A percentile compares a stretch with the other conserved stretches of the same genome.
Evolutionary conservation across 2,797 vertebrate genomes (phyloP).

Genomic region (Petrocephalus sullivani): DNA sequence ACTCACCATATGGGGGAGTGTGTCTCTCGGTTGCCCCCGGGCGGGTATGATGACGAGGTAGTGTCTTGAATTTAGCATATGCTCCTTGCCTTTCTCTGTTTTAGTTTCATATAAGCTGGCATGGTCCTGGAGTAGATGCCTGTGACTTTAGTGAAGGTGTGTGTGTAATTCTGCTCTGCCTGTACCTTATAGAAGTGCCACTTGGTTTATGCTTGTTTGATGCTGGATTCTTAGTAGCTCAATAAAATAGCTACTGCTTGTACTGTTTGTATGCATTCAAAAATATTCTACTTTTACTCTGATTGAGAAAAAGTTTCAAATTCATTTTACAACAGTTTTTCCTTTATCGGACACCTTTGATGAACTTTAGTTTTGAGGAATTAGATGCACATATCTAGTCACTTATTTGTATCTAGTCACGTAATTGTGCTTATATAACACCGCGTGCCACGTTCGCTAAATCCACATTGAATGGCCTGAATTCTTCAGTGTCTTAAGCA

Average conservation of each 20-base stretch:
- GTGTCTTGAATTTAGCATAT: slow-evolving; percentile 35
- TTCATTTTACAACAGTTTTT: neutral
- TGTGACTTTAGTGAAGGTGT: neutral
- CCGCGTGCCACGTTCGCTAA: neutral
- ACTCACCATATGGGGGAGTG: slow-evolving; percentile 90
- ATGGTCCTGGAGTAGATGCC: neutral
- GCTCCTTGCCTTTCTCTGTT: neutral
- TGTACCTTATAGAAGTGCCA: neutral
- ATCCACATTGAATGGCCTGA: neutral
- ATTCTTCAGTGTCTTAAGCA: neutral
- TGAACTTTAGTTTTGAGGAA: neutral
- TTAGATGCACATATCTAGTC: neutral
- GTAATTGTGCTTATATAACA: neutral
- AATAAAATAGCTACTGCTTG: neutral
- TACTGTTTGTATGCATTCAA: neutral
- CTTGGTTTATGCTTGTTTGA: neutral
- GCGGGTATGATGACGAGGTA: slow-evolving; percentile 98
- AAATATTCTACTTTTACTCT: neutral
- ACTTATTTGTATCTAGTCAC: neutral
- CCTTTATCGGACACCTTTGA: neutral
- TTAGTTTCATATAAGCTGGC: neutral
- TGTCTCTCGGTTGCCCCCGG: slow-evolving; percentile 89
- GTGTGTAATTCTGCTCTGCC: neutral
- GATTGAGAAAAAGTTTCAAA: neutral
- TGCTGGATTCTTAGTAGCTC: neutral